phyloP scores from a whole-genome alignment of 2,797 vertebrate species.

The Glossophaga mutica region DNA sequence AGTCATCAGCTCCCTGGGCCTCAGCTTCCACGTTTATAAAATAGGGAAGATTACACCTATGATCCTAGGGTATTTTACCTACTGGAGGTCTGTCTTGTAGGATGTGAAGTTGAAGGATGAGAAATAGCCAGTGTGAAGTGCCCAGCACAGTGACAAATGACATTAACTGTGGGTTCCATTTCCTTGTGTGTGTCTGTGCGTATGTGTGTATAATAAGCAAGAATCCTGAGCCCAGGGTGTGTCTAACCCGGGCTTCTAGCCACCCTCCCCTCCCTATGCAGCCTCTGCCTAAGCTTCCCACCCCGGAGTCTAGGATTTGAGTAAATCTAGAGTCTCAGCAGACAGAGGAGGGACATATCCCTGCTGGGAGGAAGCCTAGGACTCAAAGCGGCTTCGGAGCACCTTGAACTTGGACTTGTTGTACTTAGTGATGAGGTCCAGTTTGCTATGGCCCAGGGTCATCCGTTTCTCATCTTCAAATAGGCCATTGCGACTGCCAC shows the following conservation, averaged over 20 bases:
- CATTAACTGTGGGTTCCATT: neutral
- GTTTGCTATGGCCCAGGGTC: conserved; percentile 97
- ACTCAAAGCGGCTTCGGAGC: conserved; percentile 93
- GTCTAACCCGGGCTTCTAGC: neutral
- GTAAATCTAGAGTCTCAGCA: neutral
- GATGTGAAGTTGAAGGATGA: neutral
- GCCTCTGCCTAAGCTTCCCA: neutral
- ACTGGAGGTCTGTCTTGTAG: neutral
- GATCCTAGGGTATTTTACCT: neutral
- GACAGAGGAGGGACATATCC: neutral
- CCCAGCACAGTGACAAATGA: neutral
- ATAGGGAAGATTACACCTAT: neutral
- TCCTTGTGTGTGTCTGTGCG: neutral
- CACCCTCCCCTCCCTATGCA: neutral
- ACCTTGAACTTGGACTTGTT: conserved; percentile 92
- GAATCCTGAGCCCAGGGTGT: neutral
- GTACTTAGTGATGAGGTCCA: conserved; percentile 96
- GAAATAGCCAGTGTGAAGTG: neutral
- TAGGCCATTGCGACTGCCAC: conserved; percentile 56
- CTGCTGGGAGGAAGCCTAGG: conserved; percentile 75
- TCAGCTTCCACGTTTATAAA: neutral
- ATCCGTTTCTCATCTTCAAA: conserved; percentile 88
- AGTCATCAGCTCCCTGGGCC: neutral
- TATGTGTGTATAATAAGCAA: neutral
- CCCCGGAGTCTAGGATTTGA: neutral